phyloP scores from a whole-genome alignment of 35 echinoderm and acorn worm species.

The Antedon bifida region DNA sequence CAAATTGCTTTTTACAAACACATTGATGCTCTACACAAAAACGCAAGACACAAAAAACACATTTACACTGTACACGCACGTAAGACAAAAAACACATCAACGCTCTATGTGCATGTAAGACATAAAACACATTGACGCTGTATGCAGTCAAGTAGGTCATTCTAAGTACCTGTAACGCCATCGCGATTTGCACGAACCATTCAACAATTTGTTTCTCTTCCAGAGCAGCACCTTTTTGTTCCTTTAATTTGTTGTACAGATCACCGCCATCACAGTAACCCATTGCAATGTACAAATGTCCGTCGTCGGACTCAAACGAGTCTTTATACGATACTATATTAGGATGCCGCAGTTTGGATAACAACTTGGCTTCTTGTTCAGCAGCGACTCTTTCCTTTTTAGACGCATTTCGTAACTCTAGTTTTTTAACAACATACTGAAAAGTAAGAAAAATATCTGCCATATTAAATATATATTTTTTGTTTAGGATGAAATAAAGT shows the following conservation, averaged over 20 bases:
- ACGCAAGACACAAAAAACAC: no score
- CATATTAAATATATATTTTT: no score
- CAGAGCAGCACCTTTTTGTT: slow-evolving; percentile 63
- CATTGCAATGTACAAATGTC: slow-evolving; percentile 93
- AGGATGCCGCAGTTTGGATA: slow-evolving; percentile 88
- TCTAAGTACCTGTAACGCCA: slow-evolving; percentile 83
- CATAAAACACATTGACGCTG: no score
- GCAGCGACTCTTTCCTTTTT: slow-evolving; percentile 79
- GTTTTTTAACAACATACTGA: slow-evolving; percentile 95
- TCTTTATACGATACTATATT: slow-evolving; percentile 98
- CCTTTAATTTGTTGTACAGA: slow-evolving; percentile 65
- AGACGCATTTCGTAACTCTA: slow-evolving; percentile 83
- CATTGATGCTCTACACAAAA: no score
- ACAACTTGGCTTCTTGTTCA: slow-evolving; percentile 86
- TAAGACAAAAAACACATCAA: no score
- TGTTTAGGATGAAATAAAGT: no score
- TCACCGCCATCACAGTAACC: slow-evolving; percentile 96
- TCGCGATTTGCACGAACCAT: slow-evolving; percentile 99
- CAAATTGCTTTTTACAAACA: no score
- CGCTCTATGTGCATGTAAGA: no score
- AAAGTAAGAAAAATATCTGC: neutral
- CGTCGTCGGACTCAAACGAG: slow-evolving; percentile 90
- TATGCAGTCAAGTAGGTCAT: no score
- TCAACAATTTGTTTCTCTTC: slow-evolving; percentile 93
- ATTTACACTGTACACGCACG: no score